phyloP scores from a whole-genome alignment of 2,113 vertebrate species.

The Phyllostomus hastatus region DNA sequence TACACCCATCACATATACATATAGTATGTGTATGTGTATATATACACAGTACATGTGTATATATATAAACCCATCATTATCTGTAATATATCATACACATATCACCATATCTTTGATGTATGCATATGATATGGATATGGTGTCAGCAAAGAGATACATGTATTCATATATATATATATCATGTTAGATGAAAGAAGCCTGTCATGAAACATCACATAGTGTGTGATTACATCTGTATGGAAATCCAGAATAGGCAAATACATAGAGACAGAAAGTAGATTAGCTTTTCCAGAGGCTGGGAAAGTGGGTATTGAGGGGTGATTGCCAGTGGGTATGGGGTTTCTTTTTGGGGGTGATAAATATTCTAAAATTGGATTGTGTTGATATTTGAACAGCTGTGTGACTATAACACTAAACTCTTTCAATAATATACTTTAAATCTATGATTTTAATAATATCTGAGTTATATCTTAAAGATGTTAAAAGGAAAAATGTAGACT shows the following conservation, averaged over 20 bases:
- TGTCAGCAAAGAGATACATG: background rate
- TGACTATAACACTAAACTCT: background rate
- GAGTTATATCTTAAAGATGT: background rate
- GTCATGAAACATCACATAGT: no score
- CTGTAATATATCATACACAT: background rate
- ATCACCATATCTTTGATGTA: background rate
- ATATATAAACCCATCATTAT: background rate
- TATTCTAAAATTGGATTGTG: background rate
- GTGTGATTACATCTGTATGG: no score
- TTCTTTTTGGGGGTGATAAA: background rate
- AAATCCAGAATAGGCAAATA: no score
- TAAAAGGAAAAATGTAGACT: slow-evolving; percentile 4
- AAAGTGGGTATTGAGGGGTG: background rate
- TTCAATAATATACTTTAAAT: background rate
- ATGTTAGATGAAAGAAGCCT: background rate
- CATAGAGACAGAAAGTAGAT: no score
- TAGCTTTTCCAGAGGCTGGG: background rate
- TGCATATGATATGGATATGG: background rate
- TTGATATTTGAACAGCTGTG: background rate
- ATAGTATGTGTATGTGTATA: background rate
- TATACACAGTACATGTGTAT: no score
- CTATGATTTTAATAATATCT: background rate
- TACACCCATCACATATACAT: background rate
- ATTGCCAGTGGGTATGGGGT: background rate
- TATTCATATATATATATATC: background rate